Conservation (phyloP, 64 coral and sea anemone genomes). For the Dendrophyllia cribrosa region DNA sequence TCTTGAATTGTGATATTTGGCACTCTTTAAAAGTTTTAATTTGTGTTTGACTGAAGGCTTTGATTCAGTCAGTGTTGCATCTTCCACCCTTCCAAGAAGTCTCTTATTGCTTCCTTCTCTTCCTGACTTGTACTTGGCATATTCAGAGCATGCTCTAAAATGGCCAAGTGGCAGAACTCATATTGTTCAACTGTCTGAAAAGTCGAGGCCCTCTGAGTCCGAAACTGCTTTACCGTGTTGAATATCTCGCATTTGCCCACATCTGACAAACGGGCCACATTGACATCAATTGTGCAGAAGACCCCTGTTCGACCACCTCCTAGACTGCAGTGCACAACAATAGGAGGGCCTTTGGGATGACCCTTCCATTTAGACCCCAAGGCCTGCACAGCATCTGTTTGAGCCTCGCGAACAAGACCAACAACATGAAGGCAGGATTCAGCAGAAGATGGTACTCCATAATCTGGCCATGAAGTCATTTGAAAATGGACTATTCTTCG, state of each 20-base stretch:
- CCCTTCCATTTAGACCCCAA: slow-evolving; percentile 67
- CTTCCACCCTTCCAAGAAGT: slow-evolving; percentile 90
- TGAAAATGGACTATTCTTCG: slow-evolving; percentile 92
- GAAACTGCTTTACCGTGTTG: slow-evolving; percentile 88
- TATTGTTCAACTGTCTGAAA: slow-evolving; percentile 95
- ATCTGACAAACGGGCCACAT: slow-evolving; percentile 76
- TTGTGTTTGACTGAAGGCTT: too few relatives aligned
- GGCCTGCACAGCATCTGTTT: slow-evolving; percentile 69
- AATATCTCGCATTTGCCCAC: slow-evolving; percentile 84
- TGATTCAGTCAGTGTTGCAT: too few relatives aligned
- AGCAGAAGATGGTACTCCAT: slow-evolving; percentile 94
- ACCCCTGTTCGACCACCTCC: slow-evolving; percentile 95
- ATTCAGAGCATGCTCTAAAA: slow-evolving; percentile 84
- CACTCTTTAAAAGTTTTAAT: too few relatives aligned
- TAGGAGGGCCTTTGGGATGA: slow-evolving; percentile 88
- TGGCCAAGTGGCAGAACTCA: slow-evolving; percentile 90
- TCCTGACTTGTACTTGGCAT: slow-evolving; percentile 46
- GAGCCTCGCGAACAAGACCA: slow-evolving; percentile 84
- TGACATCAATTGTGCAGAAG: slow-evolving; percentile 86
- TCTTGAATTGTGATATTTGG: too few relatives aligned
- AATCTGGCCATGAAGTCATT: slow-evolving; percentile 99
- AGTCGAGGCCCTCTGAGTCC: slow-evolving; percentile 84
- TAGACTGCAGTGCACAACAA: slow-evolving; percentile 93
- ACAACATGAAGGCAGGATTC: slow-evolving; percentile 93
- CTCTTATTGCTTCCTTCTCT: slow-evolving; percentile 75